Evolutionary conservation across 35 echinoderm and acorn worm species (phyloP).

Genomic region (Patiria miniata): DNA sequence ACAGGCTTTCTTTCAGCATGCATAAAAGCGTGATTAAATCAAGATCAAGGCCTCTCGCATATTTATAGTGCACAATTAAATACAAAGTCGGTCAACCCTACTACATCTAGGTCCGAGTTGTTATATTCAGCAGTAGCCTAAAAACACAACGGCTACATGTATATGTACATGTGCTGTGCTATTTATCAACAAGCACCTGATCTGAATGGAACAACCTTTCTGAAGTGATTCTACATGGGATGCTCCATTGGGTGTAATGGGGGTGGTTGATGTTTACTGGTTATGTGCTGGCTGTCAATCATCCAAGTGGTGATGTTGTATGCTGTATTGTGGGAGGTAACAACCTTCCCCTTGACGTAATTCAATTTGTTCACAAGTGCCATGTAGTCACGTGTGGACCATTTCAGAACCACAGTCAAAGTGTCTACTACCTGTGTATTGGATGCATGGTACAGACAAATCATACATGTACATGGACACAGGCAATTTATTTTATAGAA

Average conservation of each 20-base stretch:
- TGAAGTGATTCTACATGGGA: background rate
- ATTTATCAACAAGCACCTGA: background rate
- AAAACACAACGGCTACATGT: no score
- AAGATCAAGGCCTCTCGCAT: slow-evolving; percentile 27
- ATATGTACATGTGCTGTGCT: background rate
- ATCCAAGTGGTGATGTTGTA: background rate
- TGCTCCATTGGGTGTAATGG: background rate
- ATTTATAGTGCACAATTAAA: slow-evolving; percentile 32
- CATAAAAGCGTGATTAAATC: slow-evolving; percentile 19
- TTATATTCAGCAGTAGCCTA: background rate
- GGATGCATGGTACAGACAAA: no score
- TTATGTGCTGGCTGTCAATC: background rate
- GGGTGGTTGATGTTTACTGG: background rate
- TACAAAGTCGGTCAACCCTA: slow-evolving; percentile 25
- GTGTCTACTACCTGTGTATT: no score
- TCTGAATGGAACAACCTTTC: slow-evolving; percentile 8
- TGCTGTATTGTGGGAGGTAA: no score
- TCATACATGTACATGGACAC: no score
- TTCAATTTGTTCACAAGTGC: background rate
- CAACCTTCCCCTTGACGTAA: background rate
- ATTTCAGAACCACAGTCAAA: no score
- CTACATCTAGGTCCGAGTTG: background rate
- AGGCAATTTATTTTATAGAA: no score
- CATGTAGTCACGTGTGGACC: no score
- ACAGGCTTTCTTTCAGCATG: background rate